These are phyloP conservation scores for Scaptomyza montana DNA, from an alignment of 1,140 invertebrate genomes.

Conservation along the genomic window DNA sequence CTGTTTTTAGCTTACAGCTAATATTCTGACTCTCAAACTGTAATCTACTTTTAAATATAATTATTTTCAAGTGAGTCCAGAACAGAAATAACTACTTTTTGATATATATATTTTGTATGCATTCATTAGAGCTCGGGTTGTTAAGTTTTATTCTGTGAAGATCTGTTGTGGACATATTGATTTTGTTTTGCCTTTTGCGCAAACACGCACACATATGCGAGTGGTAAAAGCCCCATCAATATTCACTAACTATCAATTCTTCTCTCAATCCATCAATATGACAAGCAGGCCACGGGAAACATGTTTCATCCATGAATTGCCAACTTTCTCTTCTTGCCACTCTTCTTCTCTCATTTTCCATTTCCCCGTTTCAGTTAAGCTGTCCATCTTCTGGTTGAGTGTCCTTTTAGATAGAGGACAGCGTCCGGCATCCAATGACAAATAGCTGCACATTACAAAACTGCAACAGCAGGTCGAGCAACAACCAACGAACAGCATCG, in stretches of 20 bases:
- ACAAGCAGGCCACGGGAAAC: neutral
- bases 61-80: neutral
- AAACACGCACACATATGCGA: neutral
- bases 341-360: neutral
- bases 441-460: constrained; percentile 66
- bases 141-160: neutral
- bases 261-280: constrained; percentile 12
- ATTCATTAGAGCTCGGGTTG: no score
- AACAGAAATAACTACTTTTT: no score
- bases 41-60: no score
- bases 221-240: neutral
- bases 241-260: constrained; percentile 12
- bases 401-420: constrained; percentile 7
- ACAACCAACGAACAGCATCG: constrained; percentile 3
- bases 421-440: constrained; percentile 51
- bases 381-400: constrained; percentile 7
- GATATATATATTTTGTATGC: no score
- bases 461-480: constrained; percentile 59
- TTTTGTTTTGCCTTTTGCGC: neutral
- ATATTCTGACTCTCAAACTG: no score
- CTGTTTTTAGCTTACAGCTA: no score
- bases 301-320: neutral
- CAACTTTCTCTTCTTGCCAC: neutral
- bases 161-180: neutral
- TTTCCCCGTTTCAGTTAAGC: neutral